These are phyloP conservation scores for Heliornis fulica DNA, from an alignment of 2,113 vertebrate genomes.

Conservation along the genomic window DNA sequence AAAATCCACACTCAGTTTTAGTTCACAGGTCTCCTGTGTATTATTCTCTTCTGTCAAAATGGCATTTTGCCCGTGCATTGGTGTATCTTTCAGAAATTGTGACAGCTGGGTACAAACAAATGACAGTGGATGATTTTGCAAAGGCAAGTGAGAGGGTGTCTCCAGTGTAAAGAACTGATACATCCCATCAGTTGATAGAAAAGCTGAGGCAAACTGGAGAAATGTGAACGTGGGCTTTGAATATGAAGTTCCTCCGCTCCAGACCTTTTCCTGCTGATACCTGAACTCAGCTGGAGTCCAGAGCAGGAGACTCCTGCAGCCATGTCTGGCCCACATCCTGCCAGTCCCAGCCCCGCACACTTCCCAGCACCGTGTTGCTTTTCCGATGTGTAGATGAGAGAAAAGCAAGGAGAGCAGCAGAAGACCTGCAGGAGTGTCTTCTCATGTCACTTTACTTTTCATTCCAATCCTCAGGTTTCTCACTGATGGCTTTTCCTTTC, in stretches of 20 bases:
- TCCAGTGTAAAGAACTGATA: neutral
- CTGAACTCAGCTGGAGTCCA: neutral
- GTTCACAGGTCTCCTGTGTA: neutral
- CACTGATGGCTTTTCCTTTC: neutral
- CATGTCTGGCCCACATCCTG: neutral
- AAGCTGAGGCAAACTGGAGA: neutral
- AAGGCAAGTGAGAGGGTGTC: neutral
- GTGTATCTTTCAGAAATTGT: neutral
- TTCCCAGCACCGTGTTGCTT: neutral
- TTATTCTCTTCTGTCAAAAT: neutral
- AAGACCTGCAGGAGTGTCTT: neutral
- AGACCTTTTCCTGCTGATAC: neutral
- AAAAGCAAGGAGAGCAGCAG: neutral
- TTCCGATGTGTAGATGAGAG: neutral
- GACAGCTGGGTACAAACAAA: neutral
- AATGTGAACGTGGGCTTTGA: neutral
- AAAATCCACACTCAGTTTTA: neutral
- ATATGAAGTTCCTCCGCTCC: neutral
- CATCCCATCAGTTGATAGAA: accelerated
- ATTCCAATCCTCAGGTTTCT: neutral
- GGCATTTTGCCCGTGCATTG: neutral
- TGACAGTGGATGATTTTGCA: neutral
- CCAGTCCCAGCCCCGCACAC: neutral
- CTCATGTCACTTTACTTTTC: neutral
- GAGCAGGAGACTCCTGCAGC: neutral